phyloP scores from a whole-genome alignment of 2,113 vertebrate genomes.

The Carassius auratus region DNA sequence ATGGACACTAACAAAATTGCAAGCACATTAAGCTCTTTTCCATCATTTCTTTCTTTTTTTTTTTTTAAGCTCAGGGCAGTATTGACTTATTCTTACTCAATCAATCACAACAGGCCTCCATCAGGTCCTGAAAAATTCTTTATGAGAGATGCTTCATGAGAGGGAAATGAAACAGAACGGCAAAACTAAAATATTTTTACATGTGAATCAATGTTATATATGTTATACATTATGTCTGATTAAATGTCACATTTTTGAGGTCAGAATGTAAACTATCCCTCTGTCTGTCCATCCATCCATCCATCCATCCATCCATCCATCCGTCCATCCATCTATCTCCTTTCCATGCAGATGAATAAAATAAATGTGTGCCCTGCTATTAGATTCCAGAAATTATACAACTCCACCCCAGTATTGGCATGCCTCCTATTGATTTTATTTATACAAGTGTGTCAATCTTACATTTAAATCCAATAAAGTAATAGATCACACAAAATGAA shows the following conservation, averaged over 20 bases:
- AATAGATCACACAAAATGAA: too few relatives aligned
- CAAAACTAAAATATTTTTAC: not conserved
- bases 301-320: too few relatives aligned
- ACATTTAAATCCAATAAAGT: too few relatives aligned
- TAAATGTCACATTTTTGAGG: not conserved
- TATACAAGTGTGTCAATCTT: too few relatives aligned
- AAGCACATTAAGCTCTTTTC: slow-evolving; percentile 54
- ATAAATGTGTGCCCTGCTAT: too few relatives aligned
- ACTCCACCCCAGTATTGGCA: too few relatives aligned
- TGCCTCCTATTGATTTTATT: too few relatives aligned
- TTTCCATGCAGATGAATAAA: too few relatives aligned
- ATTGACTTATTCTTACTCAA: slow-evolving; percentile 67
- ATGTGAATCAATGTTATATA: not conserved
- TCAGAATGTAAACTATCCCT: not conserved
- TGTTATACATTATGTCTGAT: too few relatives aligned
- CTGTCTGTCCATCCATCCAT: not conserved
- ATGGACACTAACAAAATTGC: slow-evolving; percentile 62
- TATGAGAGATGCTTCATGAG: not conserved
- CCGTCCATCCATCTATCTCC: too few relatives aligned
- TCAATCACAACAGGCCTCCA: slow-evolving; percentile 65
- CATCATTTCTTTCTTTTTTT: slow-evolving; percentile 15
- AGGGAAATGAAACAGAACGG: not conserved
- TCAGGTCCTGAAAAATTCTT: not conserved
- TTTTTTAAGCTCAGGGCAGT: slow-evolving; percentile 48
- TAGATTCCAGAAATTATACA: too few relatives aligned